A percentile compares a stretch with the other conserved stretches of the same genome.
Conservation (phyloP, 2,797 vertebrate species). For the Tenualosa ilisha region DNA sequence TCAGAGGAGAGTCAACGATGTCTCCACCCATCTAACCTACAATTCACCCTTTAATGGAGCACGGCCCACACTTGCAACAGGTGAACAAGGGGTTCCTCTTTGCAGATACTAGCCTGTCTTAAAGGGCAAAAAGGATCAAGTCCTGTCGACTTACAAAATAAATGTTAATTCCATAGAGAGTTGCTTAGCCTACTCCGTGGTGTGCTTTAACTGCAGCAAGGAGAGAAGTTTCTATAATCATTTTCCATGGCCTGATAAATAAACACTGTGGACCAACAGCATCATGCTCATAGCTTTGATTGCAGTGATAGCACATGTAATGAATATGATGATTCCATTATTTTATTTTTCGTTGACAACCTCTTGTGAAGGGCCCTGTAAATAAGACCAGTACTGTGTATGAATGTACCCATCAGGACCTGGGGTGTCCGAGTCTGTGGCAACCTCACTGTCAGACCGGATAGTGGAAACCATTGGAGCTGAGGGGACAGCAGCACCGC, state of each 20-base stretch:
- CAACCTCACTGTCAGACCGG: conserved; percentile 83
- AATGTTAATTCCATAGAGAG: not conserved
- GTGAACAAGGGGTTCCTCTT: conserved; percentile 29
- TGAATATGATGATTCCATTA: not conserved
- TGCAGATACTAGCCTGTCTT: not conserved
- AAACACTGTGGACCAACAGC: not conserved
- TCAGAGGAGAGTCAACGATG: conserved; percentile 73
- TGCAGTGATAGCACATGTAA: not conserved
- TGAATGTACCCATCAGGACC: conserved; percentile 57
- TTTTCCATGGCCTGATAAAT: no score
- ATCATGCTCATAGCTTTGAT: no score
- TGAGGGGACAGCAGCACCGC: conserved; percentile 78
- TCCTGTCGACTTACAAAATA: no score
- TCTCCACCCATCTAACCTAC: conserved; percentile 71
- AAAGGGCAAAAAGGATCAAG: not conserved
- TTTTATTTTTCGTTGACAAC: not conserved
- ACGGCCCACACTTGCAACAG: conserved; percentile 64
- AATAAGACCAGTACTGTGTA: conserved; percentile 8
- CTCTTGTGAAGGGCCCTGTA: not conserved
- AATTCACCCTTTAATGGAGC: conserved; percentile 72
- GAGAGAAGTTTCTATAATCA: no score
- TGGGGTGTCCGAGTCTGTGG: conserved; percentile 69
- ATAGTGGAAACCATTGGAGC: conserved; percentile 78
- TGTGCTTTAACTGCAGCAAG: not conserved
- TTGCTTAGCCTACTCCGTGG: not conserved